These are phyloP conservation scores for Percopsis transmontana DNA, from an alignment of 2,113 vertebrate genomes.

Conservation along the genomic window DNA sequence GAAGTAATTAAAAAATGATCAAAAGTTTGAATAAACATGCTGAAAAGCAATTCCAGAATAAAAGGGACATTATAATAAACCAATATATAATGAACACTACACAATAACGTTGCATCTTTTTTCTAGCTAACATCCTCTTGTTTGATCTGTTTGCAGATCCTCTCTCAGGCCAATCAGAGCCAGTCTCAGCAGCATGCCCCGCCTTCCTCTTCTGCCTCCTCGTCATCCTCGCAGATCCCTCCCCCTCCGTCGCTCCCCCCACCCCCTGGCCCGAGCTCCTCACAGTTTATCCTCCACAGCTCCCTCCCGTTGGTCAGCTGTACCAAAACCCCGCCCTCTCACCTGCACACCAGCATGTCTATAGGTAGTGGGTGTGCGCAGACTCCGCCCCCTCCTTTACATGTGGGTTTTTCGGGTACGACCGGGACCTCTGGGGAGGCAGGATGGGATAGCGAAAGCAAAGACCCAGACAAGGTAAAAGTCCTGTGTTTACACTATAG, in stretches of 20 bases:
- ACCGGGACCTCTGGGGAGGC: constrained; percentile 61
- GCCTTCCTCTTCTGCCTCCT: constrained; percentile 57
- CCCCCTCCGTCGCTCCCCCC: constrained; percentile 74
- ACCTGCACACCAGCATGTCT: constrained; percentile 74
- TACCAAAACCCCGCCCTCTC: constrained; percentile 83
- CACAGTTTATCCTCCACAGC: constrained; percentile 85
- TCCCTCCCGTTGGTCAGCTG: constrained; percentile 83
- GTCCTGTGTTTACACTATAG: background rate
- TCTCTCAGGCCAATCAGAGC: constrained; percentile 86
- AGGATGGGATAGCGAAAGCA: constrained; percentile 77
- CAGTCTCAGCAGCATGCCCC: constrained; percentile 72
- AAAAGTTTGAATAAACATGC: too few relatives aligned
- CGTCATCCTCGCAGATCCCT: constrained; percentile 77
- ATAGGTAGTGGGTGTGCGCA: constrained; percentile 75
- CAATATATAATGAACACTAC: background rate
- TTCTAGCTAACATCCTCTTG: background rate
- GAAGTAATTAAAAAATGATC: too few relatives aligned
- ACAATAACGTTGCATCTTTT: background rate
- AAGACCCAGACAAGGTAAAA: constrained; percentile 81
- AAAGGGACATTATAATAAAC: background rate
- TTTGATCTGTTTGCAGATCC: constrained; percentile 75
- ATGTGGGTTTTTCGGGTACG: constrained; percentile 55
- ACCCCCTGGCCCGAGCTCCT: constrained; percentile 66
- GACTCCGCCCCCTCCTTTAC: constrained; percentile 74
- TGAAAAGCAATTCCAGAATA: background rate